Evolutionary conservation across 2,113 vertebrate species (phyloP).

Genomic region (Zosterops japonicus): DNA sequence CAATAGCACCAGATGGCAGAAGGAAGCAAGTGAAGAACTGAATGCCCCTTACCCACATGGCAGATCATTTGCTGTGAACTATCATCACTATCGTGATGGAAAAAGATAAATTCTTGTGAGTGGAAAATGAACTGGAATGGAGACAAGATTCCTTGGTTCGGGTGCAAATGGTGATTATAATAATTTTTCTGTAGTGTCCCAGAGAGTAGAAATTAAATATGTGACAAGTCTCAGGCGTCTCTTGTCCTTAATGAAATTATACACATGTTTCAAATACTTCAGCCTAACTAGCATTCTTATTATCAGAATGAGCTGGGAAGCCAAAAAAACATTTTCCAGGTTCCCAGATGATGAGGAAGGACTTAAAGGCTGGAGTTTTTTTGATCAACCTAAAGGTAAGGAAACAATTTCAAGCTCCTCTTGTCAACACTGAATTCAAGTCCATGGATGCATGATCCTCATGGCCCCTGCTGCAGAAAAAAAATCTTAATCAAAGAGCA

Average conservation of each 20-base stretch:
- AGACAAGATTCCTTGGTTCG: neutral
- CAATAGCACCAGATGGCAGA: slow-evolving; percentile 19
- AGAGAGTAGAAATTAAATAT: neutral
- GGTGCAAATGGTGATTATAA: neutral
- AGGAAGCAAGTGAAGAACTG: neutral
- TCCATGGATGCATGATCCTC: neutral
- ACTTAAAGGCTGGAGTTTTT: neutral
- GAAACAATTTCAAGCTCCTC: neutral
- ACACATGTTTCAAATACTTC: neutral
- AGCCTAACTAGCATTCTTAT: neutral
- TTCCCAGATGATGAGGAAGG: neutral
- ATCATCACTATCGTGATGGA: neutral
- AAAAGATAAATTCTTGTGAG: neutral
- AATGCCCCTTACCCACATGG: slow-evolving; percentile 18
- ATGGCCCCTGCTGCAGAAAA: neutral
- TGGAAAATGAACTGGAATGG: neutral
- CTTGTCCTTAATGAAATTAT: neutral
- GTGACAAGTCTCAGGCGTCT: neutral
- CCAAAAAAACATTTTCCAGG: neutral
- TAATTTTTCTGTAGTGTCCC: neutral
- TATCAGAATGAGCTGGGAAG: neutral
- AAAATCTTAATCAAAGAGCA: neutral
- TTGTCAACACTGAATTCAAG: neutral
- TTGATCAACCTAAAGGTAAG: neutral
- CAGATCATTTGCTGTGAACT: slow-evolving; percentile 15